Conservation (phyloP, 2,113 vertebrate species). For the Malurus cyaneus region DNA sequence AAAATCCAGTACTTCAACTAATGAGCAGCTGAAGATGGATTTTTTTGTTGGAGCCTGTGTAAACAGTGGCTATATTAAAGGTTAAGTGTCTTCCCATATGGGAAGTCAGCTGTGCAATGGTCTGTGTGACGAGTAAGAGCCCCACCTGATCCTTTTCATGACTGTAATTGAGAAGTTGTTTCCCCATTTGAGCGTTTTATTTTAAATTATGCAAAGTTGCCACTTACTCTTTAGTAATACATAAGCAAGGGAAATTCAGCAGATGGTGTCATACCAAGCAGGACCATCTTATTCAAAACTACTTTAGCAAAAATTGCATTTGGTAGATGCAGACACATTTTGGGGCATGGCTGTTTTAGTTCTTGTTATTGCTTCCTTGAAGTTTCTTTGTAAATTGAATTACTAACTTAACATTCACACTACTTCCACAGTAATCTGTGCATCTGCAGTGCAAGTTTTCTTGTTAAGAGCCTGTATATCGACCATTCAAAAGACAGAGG, state of each 20-base stretch:
- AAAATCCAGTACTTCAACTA: not conserved
- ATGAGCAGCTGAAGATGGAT: not conserved
- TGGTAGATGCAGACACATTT: not conserved
- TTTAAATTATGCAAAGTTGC: conserved; percentile 8
- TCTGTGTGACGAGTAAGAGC: not conserved
- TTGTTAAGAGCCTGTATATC: not conserved
- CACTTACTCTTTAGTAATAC: not conserved
- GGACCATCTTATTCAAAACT: not conserved
- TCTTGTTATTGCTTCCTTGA: not conserved
- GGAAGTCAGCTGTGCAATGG: not conserved
- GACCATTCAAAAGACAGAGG: not conserved
- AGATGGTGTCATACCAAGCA: conserved; percentile 43
- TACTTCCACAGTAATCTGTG: not conserved
- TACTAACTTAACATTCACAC: not conserved
- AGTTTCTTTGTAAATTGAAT: not conserved
- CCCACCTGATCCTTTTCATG: not conserved
- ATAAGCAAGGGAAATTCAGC: conserved; percentile 21
- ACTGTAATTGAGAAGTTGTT: not conserved
- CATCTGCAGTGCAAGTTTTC: not conserved
- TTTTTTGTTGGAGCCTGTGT: not conserved
- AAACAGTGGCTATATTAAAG: not conserved
- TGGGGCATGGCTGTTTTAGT: not conserved
- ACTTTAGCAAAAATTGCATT: conserved; percentile 17
- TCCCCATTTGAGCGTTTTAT: not conserved
- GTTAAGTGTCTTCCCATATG: not conserved